Base-by-base conservation (phyloP, 1,140 invertebrate genomes). In the Anadara kagoshimensis region DNA sequence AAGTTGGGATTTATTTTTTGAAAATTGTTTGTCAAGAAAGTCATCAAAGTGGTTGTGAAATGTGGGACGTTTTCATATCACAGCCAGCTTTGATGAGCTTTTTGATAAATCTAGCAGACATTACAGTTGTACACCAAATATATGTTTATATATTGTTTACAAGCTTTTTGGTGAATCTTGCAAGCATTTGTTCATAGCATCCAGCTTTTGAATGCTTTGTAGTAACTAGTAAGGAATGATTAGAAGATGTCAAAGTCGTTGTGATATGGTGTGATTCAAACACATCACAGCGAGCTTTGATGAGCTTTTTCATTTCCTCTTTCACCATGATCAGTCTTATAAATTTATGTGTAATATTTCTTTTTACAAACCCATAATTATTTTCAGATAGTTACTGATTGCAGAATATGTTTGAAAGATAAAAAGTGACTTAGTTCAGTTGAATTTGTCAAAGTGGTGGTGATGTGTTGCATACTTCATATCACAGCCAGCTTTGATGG, bases 281-380 rank as follows among this genome's bases (percentile, higher is more conserved):
- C 85, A 81, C 85, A 86, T 87, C 85, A 87, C 85, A 87, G 86
- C 86, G 79, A 80, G 81, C 86, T 86, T 85, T 87, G 85, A 85
- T 86, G 84, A 83, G 68, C 68, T 70, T 62, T 45, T 47, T 43
- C 44, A 64, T 74, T 45, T 24, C 45, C 8, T 36, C 29, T 36
- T 36, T 36, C 29, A 3, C 2, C 29, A 36, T 36, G n/a, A 36
- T 36, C 29, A 3, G 29, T 36, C 7, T 2, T 36, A 36, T 36
- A 36, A 36, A 36, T n/a, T n/a, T n/a, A n/a, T 7, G 29, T 36
- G 29, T 36, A 3, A 36, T 7, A 36, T 36, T 36, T 36, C 29
- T 36, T 36, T 36, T 36, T 36, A 36, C 29, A 2, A 36, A 7
- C 7, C 7, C 29, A 36, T 2, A 3, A 3, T 7, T 36, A 36